A percentile compares a stretch with the other conserved stretches of the same genome.
Evolutionary conservation across 1,140 invertebrate genomes (phyloP).

Genomic region (Babylonia areolata): DNA sequence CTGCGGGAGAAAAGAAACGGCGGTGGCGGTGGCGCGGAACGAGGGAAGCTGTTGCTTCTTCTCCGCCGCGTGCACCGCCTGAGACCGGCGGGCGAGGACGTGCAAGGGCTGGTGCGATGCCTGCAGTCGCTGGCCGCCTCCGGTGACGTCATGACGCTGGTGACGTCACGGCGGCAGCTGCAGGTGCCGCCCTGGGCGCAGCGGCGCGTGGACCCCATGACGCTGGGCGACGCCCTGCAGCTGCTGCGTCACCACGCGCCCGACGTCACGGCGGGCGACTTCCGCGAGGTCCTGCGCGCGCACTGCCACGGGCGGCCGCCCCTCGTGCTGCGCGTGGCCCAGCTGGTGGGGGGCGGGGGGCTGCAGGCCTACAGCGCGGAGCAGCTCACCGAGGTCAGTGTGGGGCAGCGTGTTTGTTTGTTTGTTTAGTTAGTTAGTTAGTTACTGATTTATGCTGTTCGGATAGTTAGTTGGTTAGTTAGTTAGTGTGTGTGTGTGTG

Average conservation of each 20-base stretch:
- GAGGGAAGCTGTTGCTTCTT: not conserved
- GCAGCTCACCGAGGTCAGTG: constrained; percentile 12
- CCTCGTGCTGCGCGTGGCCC: constrained; percentile 2
- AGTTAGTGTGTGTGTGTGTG: too few relatives aligned
- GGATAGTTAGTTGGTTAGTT: too few relatives aligned
- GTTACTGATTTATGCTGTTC: too few relatives aligned
- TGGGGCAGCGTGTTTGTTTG: too few relatives aligned
- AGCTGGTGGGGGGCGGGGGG: not conserved
- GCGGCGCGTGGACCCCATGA: not conserved
- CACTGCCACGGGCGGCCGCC: constrained; percentile 15
- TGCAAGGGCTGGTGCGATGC: not conserved
- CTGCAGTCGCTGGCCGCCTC: not conserved
- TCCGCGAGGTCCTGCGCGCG: not conserved
- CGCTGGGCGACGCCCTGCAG: constrained; percentile 1
- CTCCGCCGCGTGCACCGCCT: not conserved
- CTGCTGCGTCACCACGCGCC: constrained; percentile 25
- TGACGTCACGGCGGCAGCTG: constrained; percentile 27
- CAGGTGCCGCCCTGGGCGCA: not conserved
- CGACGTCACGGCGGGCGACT: not conserved
- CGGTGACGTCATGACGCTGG: constrained; percentile 17
- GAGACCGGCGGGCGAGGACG: not conserved
- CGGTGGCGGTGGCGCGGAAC: too few relatives aligned
- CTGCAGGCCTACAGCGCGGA: not conserved
- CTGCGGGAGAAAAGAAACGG: not conserved
- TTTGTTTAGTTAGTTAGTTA: too few relatives aligned